Base-by-base conservation (phyloP, 2,797 vertebrate genomes). In the Microhierax caerulescens region DNA sequence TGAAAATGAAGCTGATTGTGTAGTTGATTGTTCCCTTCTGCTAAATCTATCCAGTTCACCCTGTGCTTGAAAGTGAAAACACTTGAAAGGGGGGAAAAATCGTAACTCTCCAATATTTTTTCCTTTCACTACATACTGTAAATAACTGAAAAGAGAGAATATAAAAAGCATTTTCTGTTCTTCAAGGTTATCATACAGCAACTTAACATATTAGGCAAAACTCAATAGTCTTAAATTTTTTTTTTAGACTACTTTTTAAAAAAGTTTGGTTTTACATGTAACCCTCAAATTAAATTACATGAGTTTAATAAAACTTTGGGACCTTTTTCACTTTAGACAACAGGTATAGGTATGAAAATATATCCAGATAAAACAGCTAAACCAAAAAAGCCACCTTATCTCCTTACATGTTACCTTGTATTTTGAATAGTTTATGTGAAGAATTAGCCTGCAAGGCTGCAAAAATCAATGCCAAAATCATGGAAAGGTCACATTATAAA, bases 141-240 rank as follows among this genome's bases (percentile, higher is more conserved):
- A 91, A 50, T 41, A 76, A 75, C 13, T 67, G 51, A 80, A 75
- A 65, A 51, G 5, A 27, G 11, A 37, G 7, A 21, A 63, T 34
- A 48, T 9, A 54, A 78, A 78, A 68, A 54, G 4, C 5, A 63
- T 78, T 78, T 83, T 79, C 16, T 15, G 20, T 37, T 69, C 32
- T 39, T 60, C 19, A 9, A 47, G 41, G n/a, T 5, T n/a, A n/a
- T 70, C 18, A 67, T 22, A 82, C 39, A 81, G 8, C 7, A 21
- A 54, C 7, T 47, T 37, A 74, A 76, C 3, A 7, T 24, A 48
- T 59, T 9, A 64, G 36, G 16, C 5, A 85, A 77, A 85, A 41
- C 0, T 0, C 13, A 59, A 36, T 17, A 0, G 5, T 37, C 48
- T 54, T 13, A 54, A 25, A 36, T 43, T 67, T 64, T 28, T 9